These are phyloP conservation scores for Pygoscelis adeliae DNA, from an alignment of 2,113 vertebrate species.

Conservation along the genomic window DNA sequence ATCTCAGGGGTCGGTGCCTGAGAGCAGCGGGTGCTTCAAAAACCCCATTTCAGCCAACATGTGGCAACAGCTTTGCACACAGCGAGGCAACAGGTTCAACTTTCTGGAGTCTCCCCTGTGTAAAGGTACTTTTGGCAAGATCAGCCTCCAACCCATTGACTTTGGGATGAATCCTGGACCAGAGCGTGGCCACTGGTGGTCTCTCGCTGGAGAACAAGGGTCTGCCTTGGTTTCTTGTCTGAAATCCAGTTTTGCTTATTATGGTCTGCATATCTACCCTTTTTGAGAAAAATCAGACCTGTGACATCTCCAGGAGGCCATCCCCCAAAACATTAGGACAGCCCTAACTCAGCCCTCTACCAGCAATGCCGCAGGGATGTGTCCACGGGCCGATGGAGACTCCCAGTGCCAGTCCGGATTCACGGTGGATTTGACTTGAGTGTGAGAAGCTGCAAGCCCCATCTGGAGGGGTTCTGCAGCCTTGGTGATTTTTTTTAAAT, in stretches of 20 bases:
- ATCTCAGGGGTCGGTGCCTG: fast-evolving
- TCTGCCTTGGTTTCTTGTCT: background rate
- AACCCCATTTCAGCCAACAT: background rate
- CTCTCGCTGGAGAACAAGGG: background rate
- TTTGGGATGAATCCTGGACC: background rate
- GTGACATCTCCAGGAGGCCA: background rate
- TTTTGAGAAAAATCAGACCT: background rate
- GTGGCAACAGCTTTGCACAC: background rate
- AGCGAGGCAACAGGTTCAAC: fast-evolving
- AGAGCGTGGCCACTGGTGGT: background rate
- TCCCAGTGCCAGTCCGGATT: background rate
- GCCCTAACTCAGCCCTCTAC: background rate
- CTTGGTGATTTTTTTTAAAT: background rate
- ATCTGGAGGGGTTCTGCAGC: background rate
- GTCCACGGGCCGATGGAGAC: background rate
- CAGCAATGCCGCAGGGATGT: fast-evolving
- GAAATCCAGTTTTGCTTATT: background rate
- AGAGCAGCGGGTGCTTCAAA: background rate
- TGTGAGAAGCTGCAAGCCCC: background rate
- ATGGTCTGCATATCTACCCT: no score
- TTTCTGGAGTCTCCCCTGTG: background rate
- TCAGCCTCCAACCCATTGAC: background rate
- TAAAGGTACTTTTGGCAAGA: background rate
- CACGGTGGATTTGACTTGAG: background rate
- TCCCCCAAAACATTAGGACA: background rate